Percentiles rank a stretch among this genome's conserved stretches.
These are phyloP conservation scores for Misgurnus mizolepis DNA, from an alignment of 2,113 vertebrate genomes.

Conservation along the genomic window DNA sequence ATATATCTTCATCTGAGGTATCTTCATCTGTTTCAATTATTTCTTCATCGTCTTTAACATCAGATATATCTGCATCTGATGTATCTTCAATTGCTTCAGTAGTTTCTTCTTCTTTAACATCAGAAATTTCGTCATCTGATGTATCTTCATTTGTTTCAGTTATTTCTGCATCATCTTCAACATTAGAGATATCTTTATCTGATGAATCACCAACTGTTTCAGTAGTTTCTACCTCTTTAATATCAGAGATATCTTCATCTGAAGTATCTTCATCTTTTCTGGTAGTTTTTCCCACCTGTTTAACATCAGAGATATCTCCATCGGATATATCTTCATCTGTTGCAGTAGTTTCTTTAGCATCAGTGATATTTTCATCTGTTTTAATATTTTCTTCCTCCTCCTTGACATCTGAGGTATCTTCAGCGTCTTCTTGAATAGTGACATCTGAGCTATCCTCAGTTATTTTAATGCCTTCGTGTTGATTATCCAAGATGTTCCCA, in stretches of 20 bases:
- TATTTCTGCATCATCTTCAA: neutral
- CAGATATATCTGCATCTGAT: neutral
- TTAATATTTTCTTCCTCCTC: neutral
- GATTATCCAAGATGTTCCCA: neutral
- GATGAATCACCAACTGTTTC: neutral
- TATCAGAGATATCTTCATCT: neutral
- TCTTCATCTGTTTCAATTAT: neutral
- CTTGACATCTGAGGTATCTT: neutral
- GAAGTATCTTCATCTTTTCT: neutral
- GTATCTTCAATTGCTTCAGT: neutral
- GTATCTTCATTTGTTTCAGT: neutral
- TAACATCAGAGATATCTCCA: neutral
- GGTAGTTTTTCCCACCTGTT: neutral
- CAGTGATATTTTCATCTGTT: neutral
- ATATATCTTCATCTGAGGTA: neutral
- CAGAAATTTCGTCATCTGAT: neutral
- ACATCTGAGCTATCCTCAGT: neutral
- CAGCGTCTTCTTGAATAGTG: neutral
- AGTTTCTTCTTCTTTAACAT: neutral
- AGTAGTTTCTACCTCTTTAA: neutral
- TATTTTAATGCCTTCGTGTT: no score
- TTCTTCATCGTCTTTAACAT: neutral
- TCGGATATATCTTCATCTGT: neutral
- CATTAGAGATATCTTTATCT: neutral
- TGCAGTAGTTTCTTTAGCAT: neutral